Evolutionary conservation across 1,140 invertebrate species (phyloP).

Genomic region (Aplysia californica): DNA sequence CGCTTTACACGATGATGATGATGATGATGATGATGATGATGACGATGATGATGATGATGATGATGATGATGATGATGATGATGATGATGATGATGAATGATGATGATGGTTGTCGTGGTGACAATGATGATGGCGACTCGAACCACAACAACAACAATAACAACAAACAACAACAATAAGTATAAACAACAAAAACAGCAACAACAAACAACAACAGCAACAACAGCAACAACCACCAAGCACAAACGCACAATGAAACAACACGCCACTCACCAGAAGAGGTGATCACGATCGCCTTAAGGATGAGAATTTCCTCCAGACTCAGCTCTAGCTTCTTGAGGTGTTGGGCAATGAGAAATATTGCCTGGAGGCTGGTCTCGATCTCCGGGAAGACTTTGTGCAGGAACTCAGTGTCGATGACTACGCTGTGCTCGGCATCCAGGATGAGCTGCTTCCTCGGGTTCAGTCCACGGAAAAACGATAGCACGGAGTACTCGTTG

Average conservation of each 20-base stretch:
- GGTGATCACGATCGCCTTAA: constrained; percentile 12
- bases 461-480: not conserved
- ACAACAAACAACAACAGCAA: too few relatives aligned
- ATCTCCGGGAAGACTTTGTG: not conserved
- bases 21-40: too few relatives aligned
- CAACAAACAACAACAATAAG: not conserved
- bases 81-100: too few relatives aligned
- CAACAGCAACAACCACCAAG: too few relatives aligned
- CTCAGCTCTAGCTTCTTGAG: constrained; percentile 7
- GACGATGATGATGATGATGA: too few relatives aligned
- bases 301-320: constrained; percentile 2
- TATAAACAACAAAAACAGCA: not conserved
- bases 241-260: not conserved
- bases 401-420: not conserved
- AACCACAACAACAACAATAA: too few relatives aligned
- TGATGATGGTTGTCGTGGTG: too few relatives aligned
- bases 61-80: too few relatives aligned
- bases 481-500: not conserved
- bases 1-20: too few relatives aligned
- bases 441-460: not conserved
- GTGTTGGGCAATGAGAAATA: not conserved
- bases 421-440: constrained; percentile 1
- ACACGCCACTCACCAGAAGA: constrained; percentile 1
- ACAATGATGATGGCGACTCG: too few relatives aligned
- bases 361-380: not conserved